Evolutionary conservation across 2,797 vertebrate species (phyloP).

Genomic region (Podargus strigoides): DNA sequence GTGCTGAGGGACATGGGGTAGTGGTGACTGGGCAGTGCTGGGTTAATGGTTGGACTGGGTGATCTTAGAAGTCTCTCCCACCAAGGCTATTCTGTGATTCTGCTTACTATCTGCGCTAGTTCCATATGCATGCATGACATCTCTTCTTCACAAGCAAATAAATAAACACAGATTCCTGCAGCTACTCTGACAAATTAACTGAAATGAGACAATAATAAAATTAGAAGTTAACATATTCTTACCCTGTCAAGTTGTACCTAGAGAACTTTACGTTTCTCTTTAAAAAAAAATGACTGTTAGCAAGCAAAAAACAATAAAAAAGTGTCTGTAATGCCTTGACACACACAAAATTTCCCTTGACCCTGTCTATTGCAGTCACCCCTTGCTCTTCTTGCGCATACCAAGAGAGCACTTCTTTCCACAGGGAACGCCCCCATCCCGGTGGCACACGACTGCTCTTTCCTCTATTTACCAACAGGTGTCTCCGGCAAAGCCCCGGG

Average conservation of each 20-base stretch:
- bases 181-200: neutral
- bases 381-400: fast-evolving
- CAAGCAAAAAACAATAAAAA: fast-evolving
- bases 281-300: neutral
- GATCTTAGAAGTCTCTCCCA: too few species aligned
- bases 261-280: fast-evolving
- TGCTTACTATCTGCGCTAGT: neutral
- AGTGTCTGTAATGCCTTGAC: fast-evolving
- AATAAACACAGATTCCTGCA: neutral
- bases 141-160: neutral
- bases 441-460: fast-evolving
- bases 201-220: neutral
- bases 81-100: too few species aligned
- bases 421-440: neutral
- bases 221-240: fast-evolving
- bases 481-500: neutral
- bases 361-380: fast-evolving
- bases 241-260: neutral
- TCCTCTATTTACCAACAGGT: neutral
- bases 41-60: too few species aligned
- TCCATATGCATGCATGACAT: neutral
- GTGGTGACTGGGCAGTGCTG: too few species aligned
- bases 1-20: too few species aligned
- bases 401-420: fast-evolving
- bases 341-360: neutral